A percentile compares a stretch with the other conserved stretches of the same genome.
These are phyloP conservation scores for Muscidifurax raptorellus DNA, from an alignment of 1,140 invertebrate species.

Conservation along the genomic window DNA sequence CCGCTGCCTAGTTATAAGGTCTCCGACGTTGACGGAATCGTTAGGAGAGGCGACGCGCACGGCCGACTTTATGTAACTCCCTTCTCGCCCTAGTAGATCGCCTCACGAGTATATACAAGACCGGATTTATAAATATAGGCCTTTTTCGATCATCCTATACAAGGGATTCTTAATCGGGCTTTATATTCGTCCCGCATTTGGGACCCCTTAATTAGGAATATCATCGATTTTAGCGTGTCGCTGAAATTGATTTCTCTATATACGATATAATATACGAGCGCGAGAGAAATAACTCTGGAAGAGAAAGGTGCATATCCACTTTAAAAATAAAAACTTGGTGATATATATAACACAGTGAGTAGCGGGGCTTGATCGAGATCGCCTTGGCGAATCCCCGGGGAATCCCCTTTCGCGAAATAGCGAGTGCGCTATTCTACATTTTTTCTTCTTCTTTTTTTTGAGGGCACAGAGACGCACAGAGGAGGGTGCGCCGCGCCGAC, in stretches of 20 bases:
- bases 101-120: background rate
- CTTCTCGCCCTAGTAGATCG: background rate
- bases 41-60: slow-evolving; percentile 33
- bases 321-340: too few relatives aligned
- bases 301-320: too few relatives aligned
- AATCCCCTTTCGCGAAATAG: slow-evolving; percentile 59
- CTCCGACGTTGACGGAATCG: slow-evolving; percentile 50
- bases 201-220: background rate
- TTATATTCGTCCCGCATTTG: background rate
- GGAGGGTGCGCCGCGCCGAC: slow-evolving; percentile 56
- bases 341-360: background rate
- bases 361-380: slow-evolving; percentile 56
- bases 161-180: background rate
- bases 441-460: background rate
- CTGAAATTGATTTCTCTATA: background rate
- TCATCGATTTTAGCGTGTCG: background rate
- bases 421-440: slow-evolving; percentile 32
- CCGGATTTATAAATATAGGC: background rate
- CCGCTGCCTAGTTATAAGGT: slow-evolving; percentile 27
- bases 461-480: background rate
- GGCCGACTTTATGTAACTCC: slow-evolving; percentile 5
- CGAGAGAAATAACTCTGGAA: too few relatives aligned
- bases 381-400: slow-evolving; percentile 56
- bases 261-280: background rate
- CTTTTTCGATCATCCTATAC: background rate